Percentiles rank a stretch among this genome's conserved stretches.
phyloP scores from a whole-genome alignment of 2,888 invertebrate species.

The Chaitophorus viminalis region DNA sequence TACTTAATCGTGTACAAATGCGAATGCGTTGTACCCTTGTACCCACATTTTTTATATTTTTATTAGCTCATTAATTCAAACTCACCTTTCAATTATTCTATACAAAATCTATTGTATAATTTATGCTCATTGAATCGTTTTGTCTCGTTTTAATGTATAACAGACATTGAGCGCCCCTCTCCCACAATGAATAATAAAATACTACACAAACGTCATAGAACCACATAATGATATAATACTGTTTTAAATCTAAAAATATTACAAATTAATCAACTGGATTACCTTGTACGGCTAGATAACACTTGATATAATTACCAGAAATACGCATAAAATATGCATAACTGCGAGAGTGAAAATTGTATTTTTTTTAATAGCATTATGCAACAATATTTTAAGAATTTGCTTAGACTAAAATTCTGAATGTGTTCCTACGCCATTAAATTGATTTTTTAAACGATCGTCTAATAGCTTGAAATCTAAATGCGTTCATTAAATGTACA shows the following conservation, averaged over 20 bases:
- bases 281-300: constrained; percentile 9
- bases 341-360: not conserved
- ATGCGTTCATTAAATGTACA: not conserved
- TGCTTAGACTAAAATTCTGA: not conserved
- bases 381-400: constrained; percentile 27
- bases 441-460: too few species aligned
- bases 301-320: not conserved
- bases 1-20: not conserved
- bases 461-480: not conserved
- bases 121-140: not conserved
- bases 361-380: not conserved
- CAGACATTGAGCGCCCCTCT: not conserved
- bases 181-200: not conserved
- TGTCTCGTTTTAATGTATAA: not conserved
- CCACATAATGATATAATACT: not conserved
- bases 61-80: not conserved
- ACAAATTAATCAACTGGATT: constrained; percentile 16
- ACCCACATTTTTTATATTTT: not conserved
- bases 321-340: not conserved
- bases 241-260: not conserved
- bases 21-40: too few species aligned
- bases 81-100: not conserved
- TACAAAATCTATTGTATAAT: not conserved
- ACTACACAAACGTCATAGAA: not conserved
- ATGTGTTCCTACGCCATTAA: too few species aligned